Evolutionary conservation across 2,888 invertebrate species (phyloP), one percentile per base, ranked within the genome.

Genomic region (Folsomia candida): DNA sequence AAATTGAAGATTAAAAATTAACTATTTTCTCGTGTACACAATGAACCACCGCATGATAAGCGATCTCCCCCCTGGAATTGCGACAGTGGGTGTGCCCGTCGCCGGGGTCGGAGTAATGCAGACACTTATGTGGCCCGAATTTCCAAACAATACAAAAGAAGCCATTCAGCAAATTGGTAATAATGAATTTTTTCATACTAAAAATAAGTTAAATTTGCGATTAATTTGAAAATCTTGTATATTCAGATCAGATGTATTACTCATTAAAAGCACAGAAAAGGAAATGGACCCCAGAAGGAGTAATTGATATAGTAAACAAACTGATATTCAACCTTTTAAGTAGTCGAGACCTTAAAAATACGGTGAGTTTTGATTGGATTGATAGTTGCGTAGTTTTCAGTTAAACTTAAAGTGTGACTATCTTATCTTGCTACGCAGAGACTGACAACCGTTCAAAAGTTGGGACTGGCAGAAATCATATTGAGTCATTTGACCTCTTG

Each of bases 231-330:
- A 64, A 65, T 69, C 28, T 11, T 29, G 11, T 1, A 62, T 26
- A 26, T 69, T 26, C 60, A 77, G 77, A 76, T 57, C 69, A 75
- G 18, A 24, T 73, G 28, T 77, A 74, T 60, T 70, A 71, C 54
- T 59, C 67, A 27, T 69, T 64, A n/a, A 69, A 77, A 63, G 65
- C 72, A 2, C 67, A 72, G n/a, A 67, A 67, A 27, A 70, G 70
- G 63, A 59, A 63, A 24, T 75, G 71, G 70, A 73, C 66, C 6
- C 71, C 74, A 1, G 72, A 72, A 6, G 65, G 69, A 25, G 69
- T 75, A 11, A 70, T 69, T 22, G 72, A 75, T 9, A 51, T 74
- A 22, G 66, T 75, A 11, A 74, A 77, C 51, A 72, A 72, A 24
- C 75, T 74, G 51, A 65, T 77, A 2, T 77, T 72, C 59, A 74